Conservation (phyloP, 2,113 vertebrate genomes). For the Lepidothrix coronata region DNA sequence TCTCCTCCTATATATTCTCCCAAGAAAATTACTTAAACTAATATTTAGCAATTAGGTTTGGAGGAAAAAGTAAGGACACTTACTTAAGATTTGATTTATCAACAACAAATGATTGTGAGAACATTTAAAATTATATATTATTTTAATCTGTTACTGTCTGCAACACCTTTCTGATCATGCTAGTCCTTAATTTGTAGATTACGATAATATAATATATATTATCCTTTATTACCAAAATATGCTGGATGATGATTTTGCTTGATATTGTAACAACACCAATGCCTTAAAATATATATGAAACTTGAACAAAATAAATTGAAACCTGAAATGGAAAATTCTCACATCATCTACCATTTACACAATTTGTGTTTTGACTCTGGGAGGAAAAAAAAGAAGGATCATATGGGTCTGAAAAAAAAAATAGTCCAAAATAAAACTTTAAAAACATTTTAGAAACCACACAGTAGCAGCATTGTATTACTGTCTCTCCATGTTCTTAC, state of each 20-base stretch:
- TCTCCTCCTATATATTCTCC: neutral
- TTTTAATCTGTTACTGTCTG: accelerated
- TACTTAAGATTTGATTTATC: neutral
- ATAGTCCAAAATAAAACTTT: neutral
- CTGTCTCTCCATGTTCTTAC: neutral
- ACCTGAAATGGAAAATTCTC: neutral
- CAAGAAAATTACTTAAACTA: neutral
- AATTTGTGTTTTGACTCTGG: neutral
- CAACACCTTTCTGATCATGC: neutral
- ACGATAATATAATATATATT: neutral
- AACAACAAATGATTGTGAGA: no score
- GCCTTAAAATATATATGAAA: neutral
- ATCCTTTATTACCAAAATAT: neutral
- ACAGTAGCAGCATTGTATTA: accelerated
- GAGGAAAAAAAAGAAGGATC: neutral
- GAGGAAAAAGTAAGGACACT: neutral
- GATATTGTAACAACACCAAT: neutral
- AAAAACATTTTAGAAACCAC: neutral
- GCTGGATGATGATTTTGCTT: accelerated
- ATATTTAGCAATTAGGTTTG: neutral
- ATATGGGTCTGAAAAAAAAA: accelerated
- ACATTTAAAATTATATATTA: neutral
- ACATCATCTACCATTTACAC: accelerated
- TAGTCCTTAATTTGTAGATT: neutral
- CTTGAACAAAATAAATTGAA: neutral